Base-by-base conservation (phyloP, 2,888 invertebrate genomes). In the Acrocyrtus sp. region DNA sequence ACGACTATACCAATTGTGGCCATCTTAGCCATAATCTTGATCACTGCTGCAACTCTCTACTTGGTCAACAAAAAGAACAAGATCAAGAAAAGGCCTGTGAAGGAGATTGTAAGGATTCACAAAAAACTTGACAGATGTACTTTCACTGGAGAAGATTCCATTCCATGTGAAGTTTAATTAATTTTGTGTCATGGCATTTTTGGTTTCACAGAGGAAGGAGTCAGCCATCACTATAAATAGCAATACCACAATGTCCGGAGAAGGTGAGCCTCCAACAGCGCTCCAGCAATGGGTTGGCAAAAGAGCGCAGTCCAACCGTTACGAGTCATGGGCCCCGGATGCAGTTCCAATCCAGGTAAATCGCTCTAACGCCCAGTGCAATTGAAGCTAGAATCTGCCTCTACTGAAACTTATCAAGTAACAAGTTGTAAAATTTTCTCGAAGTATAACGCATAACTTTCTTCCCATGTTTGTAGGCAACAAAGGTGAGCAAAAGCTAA, bases 261-360 rank as follows among this genome's bases (percentile, higher is more conserved):
- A 89, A 83, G 88, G 89, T 72, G 90, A 91, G 81, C 68, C 78
- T 10, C 77, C 81, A 27, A 88, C 90, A 82, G 89, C 89, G 5
- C 85, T 94, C 85, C 92, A 92, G 83, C 89, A 92, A 82, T 94
- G 94, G 94, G 88, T 91, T 75, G 91, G 92, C 17, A 92, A 92
- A 12, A 88, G 91, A 78, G 92, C 92, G 8, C 90, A 90, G 83
- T 91, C 89, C 82, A 94, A 94, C 86, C 88, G 93, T 78, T 94
- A 94, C 84, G 93, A 94, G 81, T 89, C 91, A 61, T 94, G 93
- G 92, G 91, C 90, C 72, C 86, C 88, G 45, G 90, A 81, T 53
- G 76, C 90, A 62, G 86, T 85, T 78, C 84, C 85, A 76, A 81
- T 82, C 73, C 85, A 86, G 84, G 86, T 86, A 80, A 76, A 76